Evolutionary conservation across 2,113 vertebrate genomes (phyloP), one percentile per base, ranked within the genome.

Genomic region (Ammodytes dubius): DNA sequence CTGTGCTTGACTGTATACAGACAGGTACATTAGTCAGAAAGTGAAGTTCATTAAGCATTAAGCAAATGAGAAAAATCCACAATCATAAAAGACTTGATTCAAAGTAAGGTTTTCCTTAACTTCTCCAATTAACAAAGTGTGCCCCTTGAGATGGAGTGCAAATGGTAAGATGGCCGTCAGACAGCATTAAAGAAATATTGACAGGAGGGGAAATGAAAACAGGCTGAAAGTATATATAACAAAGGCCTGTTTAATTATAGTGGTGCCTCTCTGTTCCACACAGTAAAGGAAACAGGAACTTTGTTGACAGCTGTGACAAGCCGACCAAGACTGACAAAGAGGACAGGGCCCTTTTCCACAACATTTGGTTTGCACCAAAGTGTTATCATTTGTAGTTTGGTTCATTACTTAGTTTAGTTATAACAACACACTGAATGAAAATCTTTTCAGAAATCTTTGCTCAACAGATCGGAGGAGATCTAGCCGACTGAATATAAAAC

Each of bases 211-310:
- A 46, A 17, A 56, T 15, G 3, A 67, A 81, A 76, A 58, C 40
- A 42, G 67, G 14, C 66, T 58, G 56, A 12, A 68, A 53, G 37
- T 17, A 64, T 53, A 64, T 53, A 68, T 46, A 47, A 17, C 3
- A 8, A 5, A 64, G 50, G 68, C 74, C 56, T n/a, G 81, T 72
- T 81, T 67, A 45, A 69, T 69, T 79, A 80, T 66, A 73, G 70
- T 19, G 76, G 79, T 63, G 40, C 70, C 70, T 37, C 74, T 75
- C 71, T 61, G 53, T 64, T 82, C 66, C 53, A 67, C 57, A 73
- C 56, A n/a, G 14, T 2, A 56, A 73, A 17, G 11, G 79, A 61
- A 85, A 73, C 57, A 63, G 70, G 63, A 74, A 73, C 45, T 56
- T 50, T 0, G 6, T 54, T 12, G 40, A 74, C 87, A 75, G 70